Evolutionary conservation across 1,140 invertebrate genomes (phyloP).

Genomic region (Hylaeus volcanicus): DNA sequence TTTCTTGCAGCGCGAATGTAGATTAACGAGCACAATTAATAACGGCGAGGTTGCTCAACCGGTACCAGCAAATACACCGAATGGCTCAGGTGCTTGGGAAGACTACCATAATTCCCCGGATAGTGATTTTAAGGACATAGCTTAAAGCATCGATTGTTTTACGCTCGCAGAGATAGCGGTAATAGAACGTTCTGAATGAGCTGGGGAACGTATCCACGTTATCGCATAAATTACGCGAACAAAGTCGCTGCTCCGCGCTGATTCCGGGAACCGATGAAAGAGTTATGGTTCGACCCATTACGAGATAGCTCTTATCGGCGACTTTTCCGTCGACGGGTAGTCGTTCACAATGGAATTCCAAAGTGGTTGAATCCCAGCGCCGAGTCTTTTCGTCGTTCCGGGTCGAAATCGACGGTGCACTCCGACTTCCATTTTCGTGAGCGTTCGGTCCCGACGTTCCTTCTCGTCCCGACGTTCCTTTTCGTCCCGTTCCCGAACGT

Average conservation of each 20-base stretch:
- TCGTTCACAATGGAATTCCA: slow-evolving; percentile 2
- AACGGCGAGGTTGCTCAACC: no score
- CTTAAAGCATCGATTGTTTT: no score
- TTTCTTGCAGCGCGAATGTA: no score
- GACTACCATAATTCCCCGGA: no score
- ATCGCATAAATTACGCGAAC: no score
- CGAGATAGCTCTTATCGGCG: slow-evolving; percentile 17
- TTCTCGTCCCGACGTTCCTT: neutral
- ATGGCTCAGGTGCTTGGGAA: no score
- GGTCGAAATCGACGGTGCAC: slow-evolving; percentile 4
- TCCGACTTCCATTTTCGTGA: neutral
- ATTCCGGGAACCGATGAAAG: slow-evolving; percentile 8
- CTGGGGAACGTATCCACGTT: no score
- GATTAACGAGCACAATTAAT: no score
- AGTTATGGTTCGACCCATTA: neutral
- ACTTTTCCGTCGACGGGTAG: neutral
- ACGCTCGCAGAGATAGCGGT: no score
- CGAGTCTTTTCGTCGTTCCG: neutral
- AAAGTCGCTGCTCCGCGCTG: neutral
- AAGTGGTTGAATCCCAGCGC: neutral
- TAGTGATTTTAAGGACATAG: no score
- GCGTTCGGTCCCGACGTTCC: neutral
- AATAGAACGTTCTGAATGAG: no score
- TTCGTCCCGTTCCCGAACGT: neutral
- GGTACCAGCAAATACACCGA: no score